A percentile compares a stretch with the other conserved stretches of the same genome.
Conservation (phyloP, 2,113 vertebrate species). For the Lepus europaeus region DNA sequence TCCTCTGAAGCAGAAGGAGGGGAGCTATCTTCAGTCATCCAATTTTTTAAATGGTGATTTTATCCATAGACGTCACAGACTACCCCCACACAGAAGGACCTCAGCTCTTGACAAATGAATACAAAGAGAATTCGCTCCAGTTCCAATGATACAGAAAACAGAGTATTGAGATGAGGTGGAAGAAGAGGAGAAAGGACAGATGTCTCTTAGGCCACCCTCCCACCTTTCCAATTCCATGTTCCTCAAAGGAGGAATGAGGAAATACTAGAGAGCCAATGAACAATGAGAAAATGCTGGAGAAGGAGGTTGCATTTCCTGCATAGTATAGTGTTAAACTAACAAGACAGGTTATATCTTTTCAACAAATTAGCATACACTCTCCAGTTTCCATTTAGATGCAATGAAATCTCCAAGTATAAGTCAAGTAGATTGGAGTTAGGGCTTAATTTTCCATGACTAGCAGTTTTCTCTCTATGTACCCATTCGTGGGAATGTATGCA, state of each 20-base stretch:
- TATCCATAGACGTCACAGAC: not conserved
- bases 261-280: not conserved
- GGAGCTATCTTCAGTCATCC: constrained; percentile 22
- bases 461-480: not conserved
- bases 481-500: not conserved
- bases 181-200: not conserved
- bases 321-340: not conserved
- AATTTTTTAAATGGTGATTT: not conserved
- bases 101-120: not conserved
- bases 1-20: constrained; percentile 19
- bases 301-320: not conserved
- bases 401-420: constrained; percentile 22
- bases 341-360: constrained; percentile 34
- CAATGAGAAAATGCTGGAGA: not conserved
- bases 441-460: not conserved
- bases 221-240: not conserved
- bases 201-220: not conserved
- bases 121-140: not conserved
- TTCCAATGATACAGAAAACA: not conserved
- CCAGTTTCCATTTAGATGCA: constrained; percentile 18
- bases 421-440: not conserved
- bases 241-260: not conserved
- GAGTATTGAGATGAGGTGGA: not conserved
- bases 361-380: not conserved
- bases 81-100: not conserved